Conservation (phyloP, 2,888 invertebrate genomes). For the Lasioglossum zephyrum region DNA sequence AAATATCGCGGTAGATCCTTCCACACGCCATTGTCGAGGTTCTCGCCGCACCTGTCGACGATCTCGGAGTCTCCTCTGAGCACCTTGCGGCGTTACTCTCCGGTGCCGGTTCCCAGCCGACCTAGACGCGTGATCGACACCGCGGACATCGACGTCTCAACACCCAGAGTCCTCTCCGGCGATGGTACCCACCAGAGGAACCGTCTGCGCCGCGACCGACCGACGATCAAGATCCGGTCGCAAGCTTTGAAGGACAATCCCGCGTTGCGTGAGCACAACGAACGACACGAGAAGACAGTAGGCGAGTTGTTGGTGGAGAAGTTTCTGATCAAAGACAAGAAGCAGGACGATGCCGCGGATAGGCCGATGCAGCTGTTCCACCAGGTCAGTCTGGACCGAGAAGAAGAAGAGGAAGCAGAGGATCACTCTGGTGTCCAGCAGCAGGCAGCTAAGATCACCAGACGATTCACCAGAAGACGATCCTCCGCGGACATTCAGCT, state of each 20-base stretch:
- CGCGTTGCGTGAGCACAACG: conserved; percentile 82
- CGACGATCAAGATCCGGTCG: conserved; percentile 82
- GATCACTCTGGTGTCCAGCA: conserved; percentile 62
- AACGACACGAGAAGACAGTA: conserved; percentile 87
- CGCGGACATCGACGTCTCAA: conserved; percentile 93
- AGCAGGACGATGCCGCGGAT: conserved; percentile 77
- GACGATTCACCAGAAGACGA: conserved; percentile 79
- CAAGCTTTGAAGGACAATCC: conserved; percentile 83
- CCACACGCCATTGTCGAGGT: conserved; percentile 84
- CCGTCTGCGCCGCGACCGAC: conserved; percentile 78
- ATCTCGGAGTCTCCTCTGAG: conserved; percentile 87
- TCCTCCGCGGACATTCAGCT: conserved; percentile 80
- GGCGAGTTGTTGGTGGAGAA: conserved; percentile 92
- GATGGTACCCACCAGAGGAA: conserved; percentile 71
- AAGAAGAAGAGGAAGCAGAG: conserved; percentile 61
- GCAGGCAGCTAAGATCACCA: conserved; percentile 77
- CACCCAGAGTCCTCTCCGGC: conserved; percentile 77
- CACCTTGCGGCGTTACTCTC: conserved; percentile 78
- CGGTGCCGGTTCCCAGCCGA: conserved; percentile 84
- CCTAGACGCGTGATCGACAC: conserved; percentile 91
- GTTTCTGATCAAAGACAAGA: conserved; percentile 88
- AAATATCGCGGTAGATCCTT: conserved; percentile 69
- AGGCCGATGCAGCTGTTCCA: conserved; percentile 63
- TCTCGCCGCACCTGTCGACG: conserved; percentile 90
- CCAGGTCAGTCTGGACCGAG: conserved; percentile 69